Base-by-base conservation (phyloP, 2,113 vertebrate genomes). In the Oriolus oriolus region DNA sequence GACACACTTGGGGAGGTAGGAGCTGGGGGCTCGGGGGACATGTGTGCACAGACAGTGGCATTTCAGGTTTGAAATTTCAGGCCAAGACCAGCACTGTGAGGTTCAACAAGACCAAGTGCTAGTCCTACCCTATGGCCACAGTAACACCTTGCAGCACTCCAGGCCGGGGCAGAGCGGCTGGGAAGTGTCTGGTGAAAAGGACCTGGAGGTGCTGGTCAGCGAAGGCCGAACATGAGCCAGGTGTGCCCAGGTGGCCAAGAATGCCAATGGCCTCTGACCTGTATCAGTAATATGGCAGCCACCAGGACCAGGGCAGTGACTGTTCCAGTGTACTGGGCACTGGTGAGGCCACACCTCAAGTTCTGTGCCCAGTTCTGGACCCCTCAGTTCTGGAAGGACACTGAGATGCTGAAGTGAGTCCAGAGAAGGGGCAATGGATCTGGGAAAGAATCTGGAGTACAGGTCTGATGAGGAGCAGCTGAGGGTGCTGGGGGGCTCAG, bases 21-120 rank as follows among this genome's bases (percentile, higher is more conserved):
- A 52, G 16, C 13, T 7, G 16, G 37, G 14, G 22, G 8, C 57
- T 28, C 4, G 0, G 17, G 10, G 16, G 12, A 24, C 1, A 2
- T 3, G 5, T 3, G 5, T 45, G 63, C 33, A 53, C 10, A 6
- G 10, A 11, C 13, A 4, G n/a, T 0, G 16, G 22, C 1, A 3
- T 20, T 30, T 15, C 31, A 23, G 14, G 21, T 45, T 60, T 7
- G 21, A 28, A 37, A 28, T 16, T 53, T 28, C 73, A 61, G 33
- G 27, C 27, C 1, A 3, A 53, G 27, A 45, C 6, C 12, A 45
- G 39, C 6, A 37, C 22, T 10, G 23, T 20, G 54, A 63, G 35
- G 49, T 33, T 83, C 22, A 76, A 47, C 45, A 47, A 54, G 47
- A 35, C 30, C 26, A 13, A 35, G 10, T 49, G 41, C 31, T 42